A percentile compares a stretch with the other conserved stretches of the same genome.
Conservation (phyloP, 2,113 vertebrate genomes). For the Nyctibius bracteatus region DNA sequence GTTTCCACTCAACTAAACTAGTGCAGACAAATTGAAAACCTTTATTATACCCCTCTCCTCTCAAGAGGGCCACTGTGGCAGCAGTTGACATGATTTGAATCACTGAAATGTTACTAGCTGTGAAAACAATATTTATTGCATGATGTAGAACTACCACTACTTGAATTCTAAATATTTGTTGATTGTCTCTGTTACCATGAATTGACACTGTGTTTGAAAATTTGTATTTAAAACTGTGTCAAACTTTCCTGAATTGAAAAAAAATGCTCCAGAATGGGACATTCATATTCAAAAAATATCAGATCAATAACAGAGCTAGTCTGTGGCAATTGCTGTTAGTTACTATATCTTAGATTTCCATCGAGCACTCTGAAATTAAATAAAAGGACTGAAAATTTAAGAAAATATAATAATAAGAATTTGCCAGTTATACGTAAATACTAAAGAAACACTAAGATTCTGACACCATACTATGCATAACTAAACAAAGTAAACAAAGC, state of each 20-base stretch:
- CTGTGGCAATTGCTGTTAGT: not conserved
- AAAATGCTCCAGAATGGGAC: not conserved
- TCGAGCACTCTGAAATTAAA: not conserved
- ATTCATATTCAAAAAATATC: not conserved
- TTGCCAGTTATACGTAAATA: not conserved
- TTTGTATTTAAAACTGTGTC: not conserved
- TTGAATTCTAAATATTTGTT: not conserved
- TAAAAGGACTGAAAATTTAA: not conserved
- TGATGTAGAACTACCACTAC: not conserved
- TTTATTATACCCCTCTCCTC: conserved; percentile 22
- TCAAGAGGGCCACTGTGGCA: conserved; percentile 23
- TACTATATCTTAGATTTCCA: not conserved
- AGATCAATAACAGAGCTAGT: not conserved
- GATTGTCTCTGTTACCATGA: not conserved
- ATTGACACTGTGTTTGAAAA: not conserved
- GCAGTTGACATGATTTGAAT: conserved; percentile 25
- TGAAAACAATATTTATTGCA: not conserved
- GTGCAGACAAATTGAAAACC: conserved; percentile 41
- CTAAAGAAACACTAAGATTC: not conserved
- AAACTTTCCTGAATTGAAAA: not conserved
- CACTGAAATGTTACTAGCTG: not conserved
- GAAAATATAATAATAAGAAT: not conserved
- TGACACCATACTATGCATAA: not conserved
- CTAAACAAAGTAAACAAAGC: not conserved
- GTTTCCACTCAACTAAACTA: conserved; percentile 40